Base-by-base conservation (phyloP, 1,140 invertebrate species). In the Drosophila leontia region DNA sequence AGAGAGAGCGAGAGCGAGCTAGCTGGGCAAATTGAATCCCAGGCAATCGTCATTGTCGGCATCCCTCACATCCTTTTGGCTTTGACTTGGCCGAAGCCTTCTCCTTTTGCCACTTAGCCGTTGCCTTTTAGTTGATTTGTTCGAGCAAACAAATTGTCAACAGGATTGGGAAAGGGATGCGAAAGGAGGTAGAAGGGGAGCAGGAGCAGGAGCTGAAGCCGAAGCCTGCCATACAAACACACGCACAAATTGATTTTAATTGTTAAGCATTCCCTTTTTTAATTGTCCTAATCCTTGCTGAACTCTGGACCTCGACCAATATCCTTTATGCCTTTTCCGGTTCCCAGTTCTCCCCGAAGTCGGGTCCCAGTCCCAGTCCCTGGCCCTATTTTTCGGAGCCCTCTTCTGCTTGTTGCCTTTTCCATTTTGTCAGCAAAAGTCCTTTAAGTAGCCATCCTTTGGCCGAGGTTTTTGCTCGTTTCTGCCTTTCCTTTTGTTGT, bases 211-310 rank as follows among this genome's bases (percentile, higher is more conserved):
- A 37, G 17, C 11, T 1, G 45, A 0, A 4, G 23, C 42, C 1
- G 29, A 19, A 13, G 29, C 44, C 58, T 13, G 32, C 35, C 41
- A 15, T 15, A 61, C 58, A 57, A 34, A 70, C 55, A 61, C 45
- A 67, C 71, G 69, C 82, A 90, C 85, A 87, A 87, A 87, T 90
- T 87, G 84, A 87, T 87, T 87, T 88, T 90, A 88, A 88, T 87
- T 87, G 85, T 90, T 87, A 90, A 75, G 85, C 84, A 87, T 87
- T 90, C 65, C 85, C 85, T 84, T 87, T 87, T 87, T 85, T 87
- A 87, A 87, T 87, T 88, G 83, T 86, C 83, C 83, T 86, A 86
- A 86, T 86, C 84, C 88, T 69, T 80, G 71, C 76, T 59, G 74
- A 86, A 74, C 84, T 79, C 67, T 53, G 77, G 60, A 59, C 67